Evolutionary conservation across 2,888 invertebrate genomes (phyloP).

Genomic region (Tetanocera ferruginea): DNA sequence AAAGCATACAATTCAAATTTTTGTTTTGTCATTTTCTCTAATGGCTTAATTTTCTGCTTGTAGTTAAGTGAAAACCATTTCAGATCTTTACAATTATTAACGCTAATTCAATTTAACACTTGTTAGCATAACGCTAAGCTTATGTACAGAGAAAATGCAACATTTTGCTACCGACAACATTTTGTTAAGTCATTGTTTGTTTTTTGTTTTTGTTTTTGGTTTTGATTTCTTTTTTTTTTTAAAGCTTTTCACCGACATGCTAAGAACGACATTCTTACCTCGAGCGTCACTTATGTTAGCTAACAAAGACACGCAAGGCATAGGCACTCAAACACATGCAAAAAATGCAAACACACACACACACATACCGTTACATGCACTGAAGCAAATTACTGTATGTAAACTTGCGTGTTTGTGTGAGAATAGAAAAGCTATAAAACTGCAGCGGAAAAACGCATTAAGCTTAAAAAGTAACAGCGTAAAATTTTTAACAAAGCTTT

Average conservation of each 20-base stretch:
- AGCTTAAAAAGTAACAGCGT: not conserved
- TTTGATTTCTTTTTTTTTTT: too few relatives aligned
- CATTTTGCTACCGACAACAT: not conserved
- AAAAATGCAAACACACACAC: not conserved
- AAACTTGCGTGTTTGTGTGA: not conserved
- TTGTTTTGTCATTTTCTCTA: too few relatives aligned
- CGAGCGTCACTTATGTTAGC: not conserved
- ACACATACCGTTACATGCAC: not conserved
- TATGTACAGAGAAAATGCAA: not conserved
- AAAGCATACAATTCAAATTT: too few relatives aligned
- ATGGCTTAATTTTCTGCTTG: not conserved
- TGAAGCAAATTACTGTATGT: not conserved
- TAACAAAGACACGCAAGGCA: not conserved
- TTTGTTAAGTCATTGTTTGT: not conserved
- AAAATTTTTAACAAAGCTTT: conserved; percentile 1
- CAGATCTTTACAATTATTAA: not conserved
- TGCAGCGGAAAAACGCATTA: conserved; percentile 22
- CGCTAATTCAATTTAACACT: conserved; percentile 9
- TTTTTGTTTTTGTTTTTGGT: not conserved
- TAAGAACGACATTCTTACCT: conserved; percentile 15
- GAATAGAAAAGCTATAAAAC: not conserved
- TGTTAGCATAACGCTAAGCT: conserved; percentile 9
- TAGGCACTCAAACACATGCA: not conserved
- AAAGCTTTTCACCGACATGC: not conserved
- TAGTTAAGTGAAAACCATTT: not conserved